phyloP scores from a whole-genome alignment of 2,113 vertebrate species.

The Peucedramus taeniatus region DNA sequence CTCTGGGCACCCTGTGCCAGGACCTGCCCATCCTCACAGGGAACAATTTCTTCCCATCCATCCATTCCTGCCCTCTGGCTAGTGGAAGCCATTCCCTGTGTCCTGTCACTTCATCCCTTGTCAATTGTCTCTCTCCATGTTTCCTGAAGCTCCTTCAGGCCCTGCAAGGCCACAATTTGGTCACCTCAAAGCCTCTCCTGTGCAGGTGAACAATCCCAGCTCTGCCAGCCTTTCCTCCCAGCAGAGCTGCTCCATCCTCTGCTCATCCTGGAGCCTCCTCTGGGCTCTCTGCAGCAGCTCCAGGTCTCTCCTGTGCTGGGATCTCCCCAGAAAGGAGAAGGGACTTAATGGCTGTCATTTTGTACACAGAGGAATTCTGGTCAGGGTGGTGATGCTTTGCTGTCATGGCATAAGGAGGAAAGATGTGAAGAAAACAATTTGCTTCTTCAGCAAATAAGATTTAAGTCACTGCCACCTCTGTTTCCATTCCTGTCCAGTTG shows the following conservation, averaged over 20 bases:
- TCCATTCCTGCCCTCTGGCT: fast-evolving
- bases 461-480: background rate
- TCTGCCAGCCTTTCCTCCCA: background rate
- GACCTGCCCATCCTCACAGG: fast-evolving
- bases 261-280: background rate
- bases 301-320: background rate
- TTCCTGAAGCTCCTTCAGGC: fast-evolving
- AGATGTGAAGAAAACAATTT: background rate
- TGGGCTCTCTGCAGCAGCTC: background rate
- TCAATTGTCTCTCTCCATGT: background rate
- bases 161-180: fast-evolving
- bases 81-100: fast-evolving
- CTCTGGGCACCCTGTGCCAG: background rate
- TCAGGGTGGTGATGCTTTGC: background rate
- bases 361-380: background rate
- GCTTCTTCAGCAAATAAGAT: background rate
- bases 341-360: too few species aligned
- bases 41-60: too few species aligned
- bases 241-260: background rate
- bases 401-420: background rate
- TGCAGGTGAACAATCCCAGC: background rate
- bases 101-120: background rate
- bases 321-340: background rate
- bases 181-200: background rate
- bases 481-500: background rate